A percentile compares a stretch with the other conserved stretches of the same genome.
Evolutionary conservation across 2,797 vertebrate genomes (phyloP).

Genomic region (Cuculus canorus): DNA sequence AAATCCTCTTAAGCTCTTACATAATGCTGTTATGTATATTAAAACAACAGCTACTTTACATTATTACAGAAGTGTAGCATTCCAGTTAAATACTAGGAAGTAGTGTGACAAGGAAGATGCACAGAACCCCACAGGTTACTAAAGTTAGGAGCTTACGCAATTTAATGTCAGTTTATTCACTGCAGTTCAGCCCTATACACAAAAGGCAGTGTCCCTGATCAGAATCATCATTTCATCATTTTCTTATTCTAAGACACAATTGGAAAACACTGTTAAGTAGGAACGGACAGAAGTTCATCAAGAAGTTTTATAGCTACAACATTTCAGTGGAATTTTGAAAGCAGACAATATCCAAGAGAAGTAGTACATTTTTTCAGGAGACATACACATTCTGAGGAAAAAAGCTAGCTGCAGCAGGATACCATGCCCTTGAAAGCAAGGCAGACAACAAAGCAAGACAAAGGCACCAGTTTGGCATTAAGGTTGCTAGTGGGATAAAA

Average conservation of each 20-base stretch:
- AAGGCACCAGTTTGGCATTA: background rate
- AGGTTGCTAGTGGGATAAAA: background rate
- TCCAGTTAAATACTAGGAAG: background rate
- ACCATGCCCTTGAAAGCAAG: constrained; percentile 12
- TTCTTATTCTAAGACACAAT: background rate
- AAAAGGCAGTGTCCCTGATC: background rate
- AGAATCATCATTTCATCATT: background rate
- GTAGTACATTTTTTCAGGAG: background rate
- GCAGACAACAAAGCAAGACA: background rate
- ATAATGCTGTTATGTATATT: constrained; percentile 32
- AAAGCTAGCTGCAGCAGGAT: background rate
- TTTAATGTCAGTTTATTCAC: background rate
- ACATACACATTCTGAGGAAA: background rate
- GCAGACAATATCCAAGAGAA: background rate
- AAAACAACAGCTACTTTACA: constrained; percentile 9
- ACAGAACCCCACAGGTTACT: background rate
- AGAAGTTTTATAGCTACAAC: background rate
- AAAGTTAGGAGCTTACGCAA: background rate
- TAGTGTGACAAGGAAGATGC: background rate
- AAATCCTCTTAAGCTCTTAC: constrained; percentile 53
- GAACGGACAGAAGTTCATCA: background rate
- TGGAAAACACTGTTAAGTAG: background rate
- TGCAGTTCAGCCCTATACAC: background rate
- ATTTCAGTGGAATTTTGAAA: background rate
- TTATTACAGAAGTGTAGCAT: background rate